phyloP scores from a whole-genome alignment of 2,113 vertebrate genomes.

The Otolemur garnettii region DNA sequence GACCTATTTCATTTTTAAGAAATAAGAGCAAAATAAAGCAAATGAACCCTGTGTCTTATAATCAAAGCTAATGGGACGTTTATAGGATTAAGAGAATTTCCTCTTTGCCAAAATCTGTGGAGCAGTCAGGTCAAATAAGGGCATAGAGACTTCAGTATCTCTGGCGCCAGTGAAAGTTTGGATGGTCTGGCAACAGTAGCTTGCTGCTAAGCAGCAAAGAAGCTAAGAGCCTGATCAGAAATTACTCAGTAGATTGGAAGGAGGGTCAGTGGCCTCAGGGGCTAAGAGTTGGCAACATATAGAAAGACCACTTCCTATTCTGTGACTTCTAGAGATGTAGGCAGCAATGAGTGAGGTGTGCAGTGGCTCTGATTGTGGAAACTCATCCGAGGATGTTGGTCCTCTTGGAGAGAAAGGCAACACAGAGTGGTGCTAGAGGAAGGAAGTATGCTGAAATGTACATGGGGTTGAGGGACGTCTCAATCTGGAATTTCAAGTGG shows the following conservation, averaged over 20 bases:
- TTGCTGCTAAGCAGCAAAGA: neutral
- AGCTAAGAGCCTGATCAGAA: neutral
- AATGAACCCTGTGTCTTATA: neutral
- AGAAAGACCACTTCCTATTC: neutral
- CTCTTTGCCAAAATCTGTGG: neutral
- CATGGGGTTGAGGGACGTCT: neutral
- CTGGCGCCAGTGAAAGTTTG: neutral
- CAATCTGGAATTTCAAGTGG: conserved; percentile 19
- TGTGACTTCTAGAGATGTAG: neutral
- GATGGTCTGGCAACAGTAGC: neutral
- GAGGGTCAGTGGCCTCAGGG: neutral
- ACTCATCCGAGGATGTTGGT: neutral
- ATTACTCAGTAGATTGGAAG: neutral
- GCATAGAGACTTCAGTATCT: neutral
- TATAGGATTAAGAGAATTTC: neutral
- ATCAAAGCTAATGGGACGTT: neutral
- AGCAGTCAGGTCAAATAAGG: neutral
- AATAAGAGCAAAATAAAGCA: neutral
- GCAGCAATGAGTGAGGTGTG: neutral
- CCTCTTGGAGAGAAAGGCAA: neutral
- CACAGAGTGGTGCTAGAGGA: neutral
- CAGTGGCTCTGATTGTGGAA: neutral
- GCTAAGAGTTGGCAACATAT: neutral
- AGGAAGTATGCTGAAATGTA: neutral
- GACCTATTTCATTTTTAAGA: neutral